phyloP scores from a whole-genome alignment of 1,140 invertebrate species.

The Drosophila ogumai region DNA sequence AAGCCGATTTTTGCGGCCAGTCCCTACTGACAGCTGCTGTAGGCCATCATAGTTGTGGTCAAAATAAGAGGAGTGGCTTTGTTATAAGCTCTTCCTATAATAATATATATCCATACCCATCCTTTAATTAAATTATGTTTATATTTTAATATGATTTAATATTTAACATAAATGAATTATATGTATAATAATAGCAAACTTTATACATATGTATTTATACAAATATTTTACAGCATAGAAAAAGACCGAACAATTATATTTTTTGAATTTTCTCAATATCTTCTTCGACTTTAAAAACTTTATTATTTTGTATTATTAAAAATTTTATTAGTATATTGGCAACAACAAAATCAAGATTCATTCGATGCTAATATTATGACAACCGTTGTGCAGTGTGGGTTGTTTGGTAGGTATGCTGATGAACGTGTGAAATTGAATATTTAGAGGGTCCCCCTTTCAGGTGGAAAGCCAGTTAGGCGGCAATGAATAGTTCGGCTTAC shows the following conservation, averaged over 20 bases:
- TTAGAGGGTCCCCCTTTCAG: constrained; percentile 35
- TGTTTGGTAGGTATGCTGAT: constrained; percentile 1
- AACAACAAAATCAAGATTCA: neutral
- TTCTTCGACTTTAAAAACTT: no score
- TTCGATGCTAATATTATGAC: neutral
- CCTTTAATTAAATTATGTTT: no score
- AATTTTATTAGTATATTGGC: no score
- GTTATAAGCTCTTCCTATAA: neutral
- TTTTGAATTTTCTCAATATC: no score
- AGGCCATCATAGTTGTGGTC: neutral
- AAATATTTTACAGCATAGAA: no score
- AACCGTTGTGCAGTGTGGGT: neutral
- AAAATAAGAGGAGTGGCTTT: neutral
- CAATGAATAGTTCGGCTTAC: constrained; percentile 39
- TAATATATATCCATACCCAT: no score
- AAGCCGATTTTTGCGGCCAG: constrained; percentile 37
- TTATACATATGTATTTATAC: no score
- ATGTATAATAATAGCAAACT: no score
- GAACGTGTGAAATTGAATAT: constrained; percentile 52
- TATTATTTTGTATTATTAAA: no score
- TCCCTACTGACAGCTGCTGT: constrained; percentile 21
- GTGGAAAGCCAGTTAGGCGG: constrained; percentile 12
- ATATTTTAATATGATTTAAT: no score
- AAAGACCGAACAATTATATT: no score
- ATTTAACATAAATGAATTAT: no score